Conservation (phyloP, 2,888 invertebrate genomes). For the Trichopria drosophilae region DNA sequence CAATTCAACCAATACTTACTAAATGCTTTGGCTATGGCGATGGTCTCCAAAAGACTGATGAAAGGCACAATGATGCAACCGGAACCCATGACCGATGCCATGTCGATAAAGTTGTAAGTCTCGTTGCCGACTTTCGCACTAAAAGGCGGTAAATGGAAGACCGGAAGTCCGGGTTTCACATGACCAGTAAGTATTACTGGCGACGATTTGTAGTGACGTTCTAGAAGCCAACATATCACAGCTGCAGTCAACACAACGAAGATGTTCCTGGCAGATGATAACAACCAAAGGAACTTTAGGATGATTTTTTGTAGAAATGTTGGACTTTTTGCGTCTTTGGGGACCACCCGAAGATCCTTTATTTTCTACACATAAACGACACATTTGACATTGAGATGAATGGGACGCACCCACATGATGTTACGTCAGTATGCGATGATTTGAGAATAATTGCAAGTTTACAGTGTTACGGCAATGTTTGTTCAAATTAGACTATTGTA, state of each 20-base stretch:
- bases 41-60: constrained; percentile 70
- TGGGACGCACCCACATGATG: too few species aligned
- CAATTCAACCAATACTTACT: too few species aligned
- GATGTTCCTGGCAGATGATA: constrained; percentile 76
- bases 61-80: constrained; percentile 71
- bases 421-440: too few species aligned
- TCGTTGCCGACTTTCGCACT: constrained; percentile 64
- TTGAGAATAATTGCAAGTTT: too few species aligned
- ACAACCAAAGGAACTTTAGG: constrained; percentile 69
- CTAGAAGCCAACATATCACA: constrained; percentile 68
- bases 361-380: constrained; percentile 71
- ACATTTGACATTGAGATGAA: too few species aligned
- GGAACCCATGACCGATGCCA: constrained; percentile 66
- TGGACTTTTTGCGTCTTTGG: constrained; percentile 58
- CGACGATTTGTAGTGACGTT: constrained; percentile 62
- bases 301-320: constrained; percentile 58
- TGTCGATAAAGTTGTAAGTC: constrained; percentile 63
- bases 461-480: too few species aligned
- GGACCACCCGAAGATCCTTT: constrained; percentile 66
- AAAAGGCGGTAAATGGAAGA: constrained; percentile 69
- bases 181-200: constrained; percentile 72
- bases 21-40: constrained; percentile 74
- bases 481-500: too few species aligned
- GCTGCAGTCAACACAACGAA: constrained; percentile 73
- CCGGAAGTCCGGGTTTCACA: constrained; percentile 72